Percentiles rank a stretch among this genome's conserved stretches.
Evolutionary conservation across 2,797 vertebrate genomes (phyloP).

Genomic region (Falco berigora): DNA sequence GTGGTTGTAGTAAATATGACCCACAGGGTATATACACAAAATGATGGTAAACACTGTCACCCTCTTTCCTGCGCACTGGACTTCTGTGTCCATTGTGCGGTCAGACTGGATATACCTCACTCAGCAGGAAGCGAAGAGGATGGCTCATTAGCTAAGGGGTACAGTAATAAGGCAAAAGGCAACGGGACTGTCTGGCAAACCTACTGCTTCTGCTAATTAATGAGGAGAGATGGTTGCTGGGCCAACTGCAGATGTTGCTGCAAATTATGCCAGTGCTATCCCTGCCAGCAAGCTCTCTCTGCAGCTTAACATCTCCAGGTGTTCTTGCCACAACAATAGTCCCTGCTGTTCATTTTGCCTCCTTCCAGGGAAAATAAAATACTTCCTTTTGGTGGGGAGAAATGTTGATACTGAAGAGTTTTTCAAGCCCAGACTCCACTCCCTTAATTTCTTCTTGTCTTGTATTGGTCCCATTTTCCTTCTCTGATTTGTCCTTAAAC

Average conservation of each 20-base stretch:
- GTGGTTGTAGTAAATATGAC: background rate
- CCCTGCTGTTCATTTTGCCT: constrained; percentile 31
- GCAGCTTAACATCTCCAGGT: constrained; percentile 43
- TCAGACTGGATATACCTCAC: background rate
- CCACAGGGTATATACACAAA: background rate
- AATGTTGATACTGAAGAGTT: background rate
- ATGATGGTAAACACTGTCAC: background rate
- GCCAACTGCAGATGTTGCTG: constrained; percentile 44
- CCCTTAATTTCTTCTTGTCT: background rate
- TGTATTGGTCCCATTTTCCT: background rate
- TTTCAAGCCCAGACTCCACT: background rate
- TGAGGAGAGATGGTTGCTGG: constrained; percentile 20
- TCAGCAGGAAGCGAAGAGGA: background rate
- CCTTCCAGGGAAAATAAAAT: constrained; percentile 42
- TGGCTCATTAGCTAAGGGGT: constrained; percentile 12
- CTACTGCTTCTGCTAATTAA: constrained; percentile 32
- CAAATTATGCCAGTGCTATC: constrained; percentile 24
- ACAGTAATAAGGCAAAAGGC: background rate
- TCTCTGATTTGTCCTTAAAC: background rate
- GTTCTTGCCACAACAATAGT: constrained; percentile 38
- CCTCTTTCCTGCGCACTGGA: background rate
- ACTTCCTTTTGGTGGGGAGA: constrained; percentile 1
- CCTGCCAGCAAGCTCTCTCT: background rate
- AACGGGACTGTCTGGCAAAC: constrained; percentile 10
- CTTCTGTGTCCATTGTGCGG: background rate